Conservation (phyloP, 2,113 vertebrate species). For the Gambusia affinis region DNA sequence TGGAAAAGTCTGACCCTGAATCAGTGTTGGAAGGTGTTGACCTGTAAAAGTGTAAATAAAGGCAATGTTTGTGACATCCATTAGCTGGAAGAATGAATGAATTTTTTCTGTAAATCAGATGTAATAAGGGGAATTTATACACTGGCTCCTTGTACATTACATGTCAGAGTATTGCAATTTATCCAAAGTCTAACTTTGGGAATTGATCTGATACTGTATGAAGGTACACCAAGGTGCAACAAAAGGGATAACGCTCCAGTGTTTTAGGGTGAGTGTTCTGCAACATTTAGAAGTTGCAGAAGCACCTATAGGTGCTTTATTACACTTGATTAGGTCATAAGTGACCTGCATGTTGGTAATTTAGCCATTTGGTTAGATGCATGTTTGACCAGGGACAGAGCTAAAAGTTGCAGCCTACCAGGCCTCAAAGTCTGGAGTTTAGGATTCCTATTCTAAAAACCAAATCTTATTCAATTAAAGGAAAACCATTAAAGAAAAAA, state of each 20-base stretch:
- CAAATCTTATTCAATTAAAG: background rate
- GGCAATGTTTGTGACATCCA: background rate
- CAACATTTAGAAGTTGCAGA: no score
- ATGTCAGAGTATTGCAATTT: background rate
- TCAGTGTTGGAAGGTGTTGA: background rate
- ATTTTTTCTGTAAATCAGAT: background rate
- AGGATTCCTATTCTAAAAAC: no score
- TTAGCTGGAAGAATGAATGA: background rate
- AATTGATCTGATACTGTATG: background rate
- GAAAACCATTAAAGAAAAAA: background rate
- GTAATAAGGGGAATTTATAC: background rate
- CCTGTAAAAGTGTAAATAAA: background rate
- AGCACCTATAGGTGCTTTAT: no score
- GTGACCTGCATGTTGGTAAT: no score
- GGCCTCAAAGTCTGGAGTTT: no score
- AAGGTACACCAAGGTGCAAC: background rate
- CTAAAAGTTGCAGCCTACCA: no score
- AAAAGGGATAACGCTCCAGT: background rate
- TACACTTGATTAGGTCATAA: no score
- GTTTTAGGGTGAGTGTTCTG: no score
- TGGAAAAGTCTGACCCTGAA: conserved; percentile 6
- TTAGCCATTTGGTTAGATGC: no score
- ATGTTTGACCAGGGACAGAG: no score
- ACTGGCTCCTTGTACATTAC: background rate
- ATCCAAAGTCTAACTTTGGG: no score